Percentiles rank a stretch among this genome's conserved stretches.
Conservation (phyloP, 1,140 invertebrate species). For the Paraescarpia echinospica region DNA sequence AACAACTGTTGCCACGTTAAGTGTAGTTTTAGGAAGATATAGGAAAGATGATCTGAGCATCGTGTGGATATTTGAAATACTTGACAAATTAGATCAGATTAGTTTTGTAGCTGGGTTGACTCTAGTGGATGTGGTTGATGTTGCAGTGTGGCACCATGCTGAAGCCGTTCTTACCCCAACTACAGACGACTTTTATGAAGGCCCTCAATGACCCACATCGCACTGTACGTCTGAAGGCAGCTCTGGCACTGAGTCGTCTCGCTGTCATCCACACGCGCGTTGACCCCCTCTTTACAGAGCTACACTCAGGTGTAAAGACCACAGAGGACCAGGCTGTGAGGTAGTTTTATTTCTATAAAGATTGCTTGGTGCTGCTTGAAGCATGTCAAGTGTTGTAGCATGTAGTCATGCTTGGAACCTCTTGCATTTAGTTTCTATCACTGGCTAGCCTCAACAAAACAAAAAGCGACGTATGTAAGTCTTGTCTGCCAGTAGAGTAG, state of each 20-base stretch:
- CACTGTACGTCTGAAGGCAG: constrained; percentile 85
- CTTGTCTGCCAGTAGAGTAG: no score
- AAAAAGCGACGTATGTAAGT: neutral
- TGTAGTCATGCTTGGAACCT: neutral
- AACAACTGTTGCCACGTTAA: no score
- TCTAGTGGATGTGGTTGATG: neutral
- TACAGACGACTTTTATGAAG: constrained; percentile 97
- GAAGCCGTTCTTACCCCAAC: constrained; percentile 96
- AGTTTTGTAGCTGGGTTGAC: neutral
- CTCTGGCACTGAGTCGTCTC: constrained; percentile 81
- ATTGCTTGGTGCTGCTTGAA: no score
- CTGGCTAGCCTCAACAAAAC: neutral
- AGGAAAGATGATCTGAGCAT: no score
- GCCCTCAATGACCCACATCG: constrained; percentile 86
- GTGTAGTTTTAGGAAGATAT: no score
- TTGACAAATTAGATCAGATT: neutral
- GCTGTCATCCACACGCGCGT: constrained; percentile 86
- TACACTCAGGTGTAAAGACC: constrained; percentile 82
- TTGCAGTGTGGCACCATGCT: constrained; percentile 74
- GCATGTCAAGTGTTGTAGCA: no score
- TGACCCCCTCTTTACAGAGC: constrained; percentile 83
- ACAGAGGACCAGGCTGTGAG: constrained; percentile 80
- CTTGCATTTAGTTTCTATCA: neutral
- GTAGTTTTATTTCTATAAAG: constrained; percentile 55
- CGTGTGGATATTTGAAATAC: no score